Evolutionary conservation across 2,888 invertebrate species (phyloP), one percentile per base, ranked within the genome.

Genomic region (Drosophila anomalipes): DNA sequence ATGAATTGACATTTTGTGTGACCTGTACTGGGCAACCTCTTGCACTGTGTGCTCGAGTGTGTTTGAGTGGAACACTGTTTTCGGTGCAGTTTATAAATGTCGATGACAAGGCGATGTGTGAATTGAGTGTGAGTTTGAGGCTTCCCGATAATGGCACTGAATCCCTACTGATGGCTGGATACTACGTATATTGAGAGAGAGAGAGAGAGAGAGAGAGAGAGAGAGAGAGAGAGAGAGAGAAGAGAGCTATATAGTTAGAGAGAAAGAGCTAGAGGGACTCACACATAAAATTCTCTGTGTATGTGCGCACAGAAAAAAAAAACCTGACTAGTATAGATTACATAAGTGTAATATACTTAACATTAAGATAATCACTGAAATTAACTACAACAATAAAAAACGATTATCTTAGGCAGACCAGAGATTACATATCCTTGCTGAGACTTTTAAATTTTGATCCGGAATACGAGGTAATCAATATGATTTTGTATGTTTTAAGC

Each of bases 81-180:
- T 87, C 83, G 77, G 86, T 83, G 83, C 83, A 90, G 89, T 85
- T 88, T 90, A 85, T 85, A 85, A 85, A 85, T 85, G 89, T 85
- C 83, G 82, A 89, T 82, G 83, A 69, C 65, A 76, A 72, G 69
- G 77, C 67, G 78, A 67, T 72, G 69, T 70, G 41, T 37, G 49
- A 28, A 41, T 35, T 32, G 51, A 44, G 33, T 59, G 80, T n/a
- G 28, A 28, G 28, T 54, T 70, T 49, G 59, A 60, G 73, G 22
- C n/a, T 53, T n/a, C 52, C 54, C 62, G 77, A 77, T 76, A 80
- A 81, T 71, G 81, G 33, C 37, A 28, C 49, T 32, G 33, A 61
- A 58, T 47, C 32, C 37, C 56, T 7, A 22, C 5, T 7, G 44
- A 10, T 30, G 12, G 35, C 12, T 58, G 35, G 16, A 26, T 54